Evolutionary conservation across 2,888 invertebrate genomes (phyloP).

Genomic region (Tortricodes alternella): DNA sequence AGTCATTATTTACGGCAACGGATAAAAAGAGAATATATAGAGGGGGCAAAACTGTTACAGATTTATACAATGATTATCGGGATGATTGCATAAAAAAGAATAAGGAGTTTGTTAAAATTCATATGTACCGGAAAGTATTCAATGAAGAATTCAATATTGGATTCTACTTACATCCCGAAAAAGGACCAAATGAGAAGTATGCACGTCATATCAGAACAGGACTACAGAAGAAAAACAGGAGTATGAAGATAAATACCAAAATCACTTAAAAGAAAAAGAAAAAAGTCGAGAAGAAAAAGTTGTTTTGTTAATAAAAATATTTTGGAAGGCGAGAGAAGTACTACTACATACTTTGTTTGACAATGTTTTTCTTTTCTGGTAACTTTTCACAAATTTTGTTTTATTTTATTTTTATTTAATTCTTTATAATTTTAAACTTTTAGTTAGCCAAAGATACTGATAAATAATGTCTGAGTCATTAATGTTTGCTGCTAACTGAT

Average conservation of each 20-base stretch:
- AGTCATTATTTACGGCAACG: slow-evolving; percentile 18
- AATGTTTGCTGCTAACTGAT: too few species aligned
- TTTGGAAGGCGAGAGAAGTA: too few species aligned
- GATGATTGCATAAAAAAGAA: not conserved
- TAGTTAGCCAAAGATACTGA: too few species aligned
- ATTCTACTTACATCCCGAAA: slow-evolving; percentile 30
- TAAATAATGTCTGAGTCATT: too few species aligned
- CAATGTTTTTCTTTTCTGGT: too few species aligned
- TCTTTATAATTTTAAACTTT: too few species aligned
- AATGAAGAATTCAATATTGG: slow-evolving; percentile 13
- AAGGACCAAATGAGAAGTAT: slow-evolving; percentile 22
- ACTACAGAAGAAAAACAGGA: slow-evolving; percentile 7
- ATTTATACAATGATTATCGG: slow-evolving; percentile 10
- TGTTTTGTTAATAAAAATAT: too few species aligned
- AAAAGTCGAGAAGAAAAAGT: slow-evolving; percentile 20
- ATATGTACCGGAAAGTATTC: slow-evolving; percentile 11
- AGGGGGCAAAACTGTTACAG: slow-evolving; percentile 19
- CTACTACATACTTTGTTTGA: too few species aligned
- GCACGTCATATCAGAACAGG: too few species aligned
- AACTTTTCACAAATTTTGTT: too few species aligned
- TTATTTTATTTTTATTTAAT: too few species aligned
- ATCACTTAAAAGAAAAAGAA: slow-evolving; percentile 23
- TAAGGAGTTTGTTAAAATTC: slow-evolving; percentile 6
- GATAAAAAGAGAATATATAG: slow-evolving; percentile 13
- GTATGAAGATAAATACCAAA: slow-evolving; percentile 6